phyloP scores from a whole-genome alignment of 1,140 invertebrate genomes.

The Drosophila lacertosa region DNA sequence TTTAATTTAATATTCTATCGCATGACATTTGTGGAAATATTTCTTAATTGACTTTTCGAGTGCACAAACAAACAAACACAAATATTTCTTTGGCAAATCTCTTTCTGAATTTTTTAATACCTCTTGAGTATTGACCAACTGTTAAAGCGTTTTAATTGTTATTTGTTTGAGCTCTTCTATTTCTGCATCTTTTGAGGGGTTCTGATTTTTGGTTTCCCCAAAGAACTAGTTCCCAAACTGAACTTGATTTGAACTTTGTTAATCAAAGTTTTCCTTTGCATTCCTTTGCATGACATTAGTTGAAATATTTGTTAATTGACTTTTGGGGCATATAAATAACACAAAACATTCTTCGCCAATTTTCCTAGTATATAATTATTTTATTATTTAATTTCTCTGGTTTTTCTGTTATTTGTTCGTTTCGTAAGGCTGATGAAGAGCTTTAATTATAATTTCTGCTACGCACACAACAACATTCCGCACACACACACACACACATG shows the following conservation, averaged over 20 bases:
- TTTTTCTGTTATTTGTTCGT: not conserved
- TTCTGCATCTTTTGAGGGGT: not conserved
- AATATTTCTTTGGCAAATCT: not conserved
- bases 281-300: not conserved
- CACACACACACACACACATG: conserved; percentile 18
- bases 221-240: not conserved
- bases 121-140: not conserved
- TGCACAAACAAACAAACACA: not conserved
- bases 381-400: conserved; percentile 22
- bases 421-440: conserved; percentile 5
- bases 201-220: not conserved
- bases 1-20: conserved; percentile 9
- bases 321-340: conserved; percentile 15
- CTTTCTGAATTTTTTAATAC: not conserved
- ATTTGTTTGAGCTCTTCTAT: not conserved
- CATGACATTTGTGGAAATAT: conserved; percentile 11
- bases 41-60: conserved; percentile 6
- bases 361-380: conserved; percentile 1
- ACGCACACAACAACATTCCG: conserved; percentile 31
- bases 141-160: not conserved
- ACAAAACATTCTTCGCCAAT: conserved; percentile 19
- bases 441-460: conserved; percentile 38
- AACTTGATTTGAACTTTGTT: conserved; percentile 2
- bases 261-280: conserved; percentile 1
- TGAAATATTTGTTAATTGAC: conserved; percentile 32